Base-by-base conservation (phyloP, 2,113 vertebrate species). In the Rhynchomys soricoides region DNA sequence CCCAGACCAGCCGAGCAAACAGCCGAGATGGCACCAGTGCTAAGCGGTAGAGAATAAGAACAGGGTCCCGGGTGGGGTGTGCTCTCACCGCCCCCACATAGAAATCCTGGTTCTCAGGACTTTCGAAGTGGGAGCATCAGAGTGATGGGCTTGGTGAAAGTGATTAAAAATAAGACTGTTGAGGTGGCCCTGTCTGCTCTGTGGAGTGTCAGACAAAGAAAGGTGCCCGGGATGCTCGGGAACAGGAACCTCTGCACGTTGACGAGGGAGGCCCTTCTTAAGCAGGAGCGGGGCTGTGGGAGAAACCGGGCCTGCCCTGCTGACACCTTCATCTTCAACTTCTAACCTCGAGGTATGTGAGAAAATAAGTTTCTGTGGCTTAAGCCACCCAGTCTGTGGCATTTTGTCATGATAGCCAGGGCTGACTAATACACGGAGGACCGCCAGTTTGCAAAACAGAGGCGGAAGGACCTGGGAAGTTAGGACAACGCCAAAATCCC, bases 281-380 rank as follows among this genome's bases (percentile, higher is more conserved):
- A 64, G 55, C 94, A 93, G 40, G 37, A 82, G 57, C 91, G 45
- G 82, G 73, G 57, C 52, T 57, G 90, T 73, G 6, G 73, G 70
- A 87, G 87, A 95, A 95, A 75, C 43, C 7, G 93, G 85, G 75
- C 57, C 78, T 85, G 90, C 90, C 43, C 40, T 45, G 40, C 82
- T 31, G 43, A 83, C 87, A 95, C 79, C 81, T 93, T 90, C 79
- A 85, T 71, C 74, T 57, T 90, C 90, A 75, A 95, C 88, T 81
- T 95, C 24, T 31, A 19, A 66, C 71, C 96, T 95, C 90, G 75
- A 59, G 24, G 74, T 79, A 29, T 24, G 45, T 83, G 93, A 96
- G 85, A 89, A 97, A 95, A 93, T 86, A 90, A 81, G 88, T 88
- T 85, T 75, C 81, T 93, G 75, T 57, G 94, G 93, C 66, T 93